Conservation (phyloP, 2,888 invertebrate species). For the Acanthosoma haemorrhoidale region DNA sequence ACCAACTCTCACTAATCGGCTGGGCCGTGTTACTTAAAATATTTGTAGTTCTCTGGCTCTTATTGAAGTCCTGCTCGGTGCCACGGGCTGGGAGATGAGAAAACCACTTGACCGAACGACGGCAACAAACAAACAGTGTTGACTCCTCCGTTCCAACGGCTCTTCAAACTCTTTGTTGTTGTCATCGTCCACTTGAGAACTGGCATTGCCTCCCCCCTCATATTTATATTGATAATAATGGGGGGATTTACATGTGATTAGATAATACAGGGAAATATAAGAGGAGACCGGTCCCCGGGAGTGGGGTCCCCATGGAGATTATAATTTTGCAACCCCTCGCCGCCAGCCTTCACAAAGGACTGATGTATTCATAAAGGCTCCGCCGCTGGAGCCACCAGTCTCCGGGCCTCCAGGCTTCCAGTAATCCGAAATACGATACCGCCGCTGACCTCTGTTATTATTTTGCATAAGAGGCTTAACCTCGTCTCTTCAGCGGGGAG, state of each 20-base stretch:
- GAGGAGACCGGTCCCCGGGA: not conserved
- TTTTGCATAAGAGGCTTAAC: conserved; percentile 8
- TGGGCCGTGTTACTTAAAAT: no score
- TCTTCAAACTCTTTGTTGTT: conserved; percentile 7
- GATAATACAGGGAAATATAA: conserved; percentile 22
- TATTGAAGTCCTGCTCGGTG: no score
- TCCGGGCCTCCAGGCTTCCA: not conserved
- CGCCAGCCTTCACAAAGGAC: not conserved
- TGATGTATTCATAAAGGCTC: conserved; percentile 4
- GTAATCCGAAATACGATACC: conserved; percentile 14
- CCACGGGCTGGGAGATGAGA: no score
- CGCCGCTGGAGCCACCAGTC: not conserved
- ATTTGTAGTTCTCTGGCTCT: no score
- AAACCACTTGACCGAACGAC: not conserved
- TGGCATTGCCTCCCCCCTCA: not conserved
- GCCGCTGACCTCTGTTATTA: not conserved
- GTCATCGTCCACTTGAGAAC: conserved; percentile 19
- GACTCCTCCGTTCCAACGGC: conserved; percentile 6
- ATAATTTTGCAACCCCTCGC: not conserved
- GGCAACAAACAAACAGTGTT: not conserved
- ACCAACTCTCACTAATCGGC: no score
- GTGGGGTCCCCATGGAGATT: not conserved
- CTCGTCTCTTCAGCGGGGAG: not conserved
- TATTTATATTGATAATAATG: conserved; percentile 25
- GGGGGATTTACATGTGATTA: conserved; percentile 23